These are phyloP conservation scores for Cryptus viduatorius DNA, from an alignment of 2,888 invertebrate species.

Conservation along the genomic window DNA sequence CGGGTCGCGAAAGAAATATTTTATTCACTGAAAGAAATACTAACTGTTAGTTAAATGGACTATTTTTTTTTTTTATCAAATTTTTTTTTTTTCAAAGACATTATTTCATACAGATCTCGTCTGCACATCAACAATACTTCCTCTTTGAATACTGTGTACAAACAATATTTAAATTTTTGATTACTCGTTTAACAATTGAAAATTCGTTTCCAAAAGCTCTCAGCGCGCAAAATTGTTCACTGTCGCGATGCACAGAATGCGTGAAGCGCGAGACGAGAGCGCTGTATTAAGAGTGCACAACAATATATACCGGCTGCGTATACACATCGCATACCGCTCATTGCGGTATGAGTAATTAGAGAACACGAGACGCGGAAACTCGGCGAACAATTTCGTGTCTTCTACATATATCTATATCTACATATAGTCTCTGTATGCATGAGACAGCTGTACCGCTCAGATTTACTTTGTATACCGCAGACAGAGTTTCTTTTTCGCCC, in stretches of 20 bases:
- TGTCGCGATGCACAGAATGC: background rate
- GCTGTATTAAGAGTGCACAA: background rate
- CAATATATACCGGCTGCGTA: background rate
- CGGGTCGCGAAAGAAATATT: no score
- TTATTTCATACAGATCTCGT: no score
- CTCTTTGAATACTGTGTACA: no score
- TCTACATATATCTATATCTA: no score
- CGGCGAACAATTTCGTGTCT: background rate
- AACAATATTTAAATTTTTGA: no score
- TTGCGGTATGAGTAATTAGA: slow-evolving; percentile 18
- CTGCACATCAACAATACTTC: no score
- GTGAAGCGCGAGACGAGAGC: background rate
- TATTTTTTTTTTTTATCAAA: no score
- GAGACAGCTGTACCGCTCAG: slow-evolving; percentile 8
- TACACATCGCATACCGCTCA: background rate
- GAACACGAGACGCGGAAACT: slow-evolving; percentile 4
- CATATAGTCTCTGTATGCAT: background rate
- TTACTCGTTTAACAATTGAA: no score
- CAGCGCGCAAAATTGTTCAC: background rate
- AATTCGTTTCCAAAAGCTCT: no score
- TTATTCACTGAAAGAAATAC: no score
- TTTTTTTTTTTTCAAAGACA: no score
- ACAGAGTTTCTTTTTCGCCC: slow-evolving; percentile 21
- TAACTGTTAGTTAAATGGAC: no score
- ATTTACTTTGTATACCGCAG: background rate